These are phyloP conservation scores for Eustalomyia histrio DNA, from an alignment of 2,888 invertebrate species.

Conservation along the genomic window DNA sequence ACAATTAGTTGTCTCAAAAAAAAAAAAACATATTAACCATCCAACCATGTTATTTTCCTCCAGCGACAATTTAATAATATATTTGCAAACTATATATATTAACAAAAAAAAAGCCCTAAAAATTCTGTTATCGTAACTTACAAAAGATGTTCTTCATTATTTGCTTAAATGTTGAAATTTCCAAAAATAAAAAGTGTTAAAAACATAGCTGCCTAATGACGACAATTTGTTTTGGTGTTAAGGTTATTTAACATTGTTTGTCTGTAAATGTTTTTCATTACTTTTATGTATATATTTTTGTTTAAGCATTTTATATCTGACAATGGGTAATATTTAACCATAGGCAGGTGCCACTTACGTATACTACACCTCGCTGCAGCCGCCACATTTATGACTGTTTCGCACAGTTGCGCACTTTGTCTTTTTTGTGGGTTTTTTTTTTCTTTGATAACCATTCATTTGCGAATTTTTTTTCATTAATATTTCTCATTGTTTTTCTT, in stretches of 20 bases:
- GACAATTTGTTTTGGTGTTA: constrained; percentile 56
- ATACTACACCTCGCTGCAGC: constrained; percentile 16
- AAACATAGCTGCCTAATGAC: constrained; percentile 55
- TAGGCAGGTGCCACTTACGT: constrained; percentile 59
- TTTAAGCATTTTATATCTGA: constrained; percentile 47
- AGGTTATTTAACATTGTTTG: constrained; percentile 57
- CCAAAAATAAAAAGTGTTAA: constrained; percentile 45
- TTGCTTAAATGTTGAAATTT: background rate
- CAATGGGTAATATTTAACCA: constrained; percentile 60
- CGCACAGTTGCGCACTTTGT: constrained; percentile 58
- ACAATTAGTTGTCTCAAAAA: constrained; percentile 46
- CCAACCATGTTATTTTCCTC: constrained; percentile 48
- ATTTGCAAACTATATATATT: constrained; percentile 41
- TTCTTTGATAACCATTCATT: constrained; percentile 49
- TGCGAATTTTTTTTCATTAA: constrained; percentile 27
- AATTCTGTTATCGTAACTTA: constrained; percentile 24
- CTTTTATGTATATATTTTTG: constrained; percentile 4
- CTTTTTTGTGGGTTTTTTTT: background rate
- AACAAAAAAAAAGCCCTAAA: constrained; percentile 35
- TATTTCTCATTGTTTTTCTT: constrained; percentile 48
- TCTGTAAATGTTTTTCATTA: constrained; percentile 44
- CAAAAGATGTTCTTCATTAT: constrained; percentile 21
- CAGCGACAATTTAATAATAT: constrained; percentile 59
- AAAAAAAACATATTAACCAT: constrained; percentile 6
- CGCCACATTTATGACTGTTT: constrained; percentile 50